Evolutionary conservation across 1,140 invertebrate genomes (phyloP), one percentile per base, ranked within the genome.

Genomic region (Hestina assimilis): DNA sequence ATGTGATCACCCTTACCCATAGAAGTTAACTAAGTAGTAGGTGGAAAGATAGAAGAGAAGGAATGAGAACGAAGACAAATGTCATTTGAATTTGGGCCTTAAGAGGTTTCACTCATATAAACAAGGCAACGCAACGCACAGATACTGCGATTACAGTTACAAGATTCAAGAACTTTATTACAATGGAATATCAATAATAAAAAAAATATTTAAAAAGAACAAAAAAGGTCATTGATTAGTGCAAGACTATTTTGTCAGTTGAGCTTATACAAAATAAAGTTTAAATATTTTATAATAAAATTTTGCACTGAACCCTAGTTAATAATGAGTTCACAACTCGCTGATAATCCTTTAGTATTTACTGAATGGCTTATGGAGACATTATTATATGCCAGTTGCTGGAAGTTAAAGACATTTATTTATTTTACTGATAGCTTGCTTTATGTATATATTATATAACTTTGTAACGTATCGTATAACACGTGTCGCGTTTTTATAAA

Each of bases 321-420:
- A 38, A 17, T 33, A 33, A 38, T 19, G n/a, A 38, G n/a, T 9
- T 19, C 7, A 11, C n/a, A 38, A 15, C 21, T 19, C 24, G 20
- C 20, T 40, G 47, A 55, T 45, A 45, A 51, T 58, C 19, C 28
- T 51, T 41, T 41, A 48, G 9, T 50, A 57, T 58, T 58, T 24
- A 28, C 38, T 4, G 20, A 19, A 26, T 20, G 26, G 21, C 55
- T 50, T 54, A 31, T 43, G 19, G 40, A 28, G 21, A 51, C n/a
- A 33, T 21, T 43, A 29, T 50, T 58, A 51, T 51, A 43, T 50
- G 35, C 38, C 40, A 21, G 55, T 58, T 51, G 38, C 2, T 40
- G 33, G 33, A 35, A 47, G 42, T n/a, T 24, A 23, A 41, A 40
- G 21, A 40, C 42, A 50, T n/a, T n/a, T 46, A 45, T 35, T 46